Percentiles rank a stretch among this genome's conserved stretches.
These are phyloP conservation scores for Polypterus senegalus DNA, from an alignment of 2,113 vertebrate genomes.

Conservation along the genomic window DNA sequence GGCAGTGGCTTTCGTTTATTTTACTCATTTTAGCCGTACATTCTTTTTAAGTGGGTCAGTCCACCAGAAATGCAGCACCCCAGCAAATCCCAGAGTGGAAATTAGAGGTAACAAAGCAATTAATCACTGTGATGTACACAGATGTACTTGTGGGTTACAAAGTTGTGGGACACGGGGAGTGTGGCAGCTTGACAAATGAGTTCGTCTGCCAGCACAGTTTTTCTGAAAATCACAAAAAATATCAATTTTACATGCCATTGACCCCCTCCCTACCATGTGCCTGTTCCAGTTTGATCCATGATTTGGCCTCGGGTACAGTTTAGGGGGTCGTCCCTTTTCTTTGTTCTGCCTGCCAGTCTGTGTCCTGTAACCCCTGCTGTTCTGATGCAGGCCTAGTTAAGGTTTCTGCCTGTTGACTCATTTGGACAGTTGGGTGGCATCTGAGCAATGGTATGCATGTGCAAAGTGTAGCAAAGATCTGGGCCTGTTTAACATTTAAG, in stretches of 20 bases:
- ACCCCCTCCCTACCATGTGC: background rate
- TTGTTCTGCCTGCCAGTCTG: background rate
- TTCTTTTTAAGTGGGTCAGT: conserved; percentile 33
- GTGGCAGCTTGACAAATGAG: conserved; percentile 25
- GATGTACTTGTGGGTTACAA: conserved; percentile 2
- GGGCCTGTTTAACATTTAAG: background rate
- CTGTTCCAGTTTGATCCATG: background rate
- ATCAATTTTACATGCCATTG: background rate
- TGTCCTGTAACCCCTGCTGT: background rate
- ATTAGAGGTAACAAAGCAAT: too few relatives aligned
- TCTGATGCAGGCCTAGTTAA: too few relatives aligned
- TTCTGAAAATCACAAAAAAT: background rate
- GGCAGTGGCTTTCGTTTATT: too few relatives aligned
- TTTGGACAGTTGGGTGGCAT: too few relatives aligned
- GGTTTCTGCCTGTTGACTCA: too few relatives aligned
- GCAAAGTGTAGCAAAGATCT: too few relatives aligned
- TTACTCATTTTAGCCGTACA: too few relatives aligned
- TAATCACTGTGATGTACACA: too few relatives aligned
- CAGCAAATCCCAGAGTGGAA: background rate
- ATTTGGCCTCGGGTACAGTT: background rate
- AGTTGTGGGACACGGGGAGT: conserved; percentile 1
- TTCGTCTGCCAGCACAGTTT: conserved; percentile 15
- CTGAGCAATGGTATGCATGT: too few relatives aligned
- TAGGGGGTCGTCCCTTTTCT: background rate
- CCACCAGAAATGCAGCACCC: conserved; percentile 12